Conservation (phyloP, 1,140 invertebrate genomes). For the Camponotus vicinus region DNA sequence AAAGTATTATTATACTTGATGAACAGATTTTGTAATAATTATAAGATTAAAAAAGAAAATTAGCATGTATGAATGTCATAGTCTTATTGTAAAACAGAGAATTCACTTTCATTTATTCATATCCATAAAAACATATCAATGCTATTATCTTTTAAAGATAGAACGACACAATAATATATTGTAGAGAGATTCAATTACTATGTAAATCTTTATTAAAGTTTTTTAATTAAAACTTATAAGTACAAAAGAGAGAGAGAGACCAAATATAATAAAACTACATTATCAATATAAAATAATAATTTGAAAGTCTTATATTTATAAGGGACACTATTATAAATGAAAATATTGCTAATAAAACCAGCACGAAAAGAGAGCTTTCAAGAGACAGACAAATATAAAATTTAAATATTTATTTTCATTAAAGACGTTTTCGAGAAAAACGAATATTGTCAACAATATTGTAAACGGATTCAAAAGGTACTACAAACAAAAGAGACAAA, state of each 20-base stretch:
- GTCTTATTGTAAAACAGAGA: background rate
- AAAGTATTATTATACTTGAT: background rate
- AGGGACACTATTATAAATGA: background rate
- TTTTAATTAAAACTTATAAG: background rate
- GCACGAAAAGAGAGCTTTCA: background rate
- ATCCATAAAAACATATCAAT: background rate
- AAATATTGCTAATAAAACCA: background rate
- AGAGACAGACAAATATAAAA: background rate
- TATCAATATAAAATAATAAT: background rate
- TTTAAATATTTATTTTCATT: conserved; percentile 12
- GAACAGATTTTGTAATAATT: background rate
- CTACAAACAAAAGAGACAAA: background rate
- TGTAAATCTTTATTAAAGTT: background rate
- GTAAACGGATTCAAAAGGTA: conserved; percentile 6
- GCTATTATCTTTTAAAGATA: background rate
- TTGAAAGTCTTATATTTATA: background rate
- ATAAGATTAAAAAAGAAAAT: background rate
- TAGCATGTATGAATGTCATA: background rate
- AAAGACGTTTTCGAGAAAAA: background rate
- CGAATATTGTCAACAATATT: conserved; percentile 6
- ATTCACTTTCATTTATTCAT: background rate
- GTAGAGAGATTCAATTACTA: background rate
- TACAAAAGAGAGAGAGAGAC: background rate
- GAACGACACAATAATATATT: background rate
- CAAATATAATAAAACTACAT: background rate